Conservation (phyloP, 2,113 vertebrate genomes). For the Paraplagusia blochii region DNA sequence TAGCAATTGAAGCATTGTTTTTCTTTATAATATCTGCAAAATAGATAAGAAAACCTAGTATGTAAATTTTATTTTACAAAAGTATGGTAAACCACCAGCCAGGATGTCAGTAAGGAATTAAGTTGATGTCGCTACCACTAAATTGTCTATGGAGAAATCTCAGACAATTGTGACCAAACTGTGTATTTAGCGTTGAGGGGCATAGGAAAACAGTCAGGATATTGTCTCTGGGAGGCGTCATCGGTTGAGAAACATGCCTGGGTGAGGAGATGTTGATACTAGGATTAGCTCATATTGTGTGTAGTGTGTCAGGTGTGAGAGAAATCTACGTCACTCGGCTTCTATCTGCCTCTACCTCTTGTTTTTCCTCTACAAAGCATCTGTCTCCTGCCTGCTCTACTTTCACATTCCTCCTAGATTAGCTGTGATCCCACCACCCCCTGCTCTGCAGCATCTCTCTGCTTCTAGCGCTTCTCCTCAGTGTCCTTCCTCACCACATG, state of each 20-base stretch:
- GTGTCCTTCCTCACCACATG: slow-evolving; percentile 29
- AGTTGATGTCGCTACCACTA: too few relatives aligned
- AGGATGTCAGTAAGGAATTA: too few relatives aligned
- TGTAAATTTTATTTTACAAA: too few relatives aligned
- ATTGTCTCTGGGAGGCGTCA: slow-evolving; percentile 21
- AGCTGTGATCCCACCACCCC: slow-evolving; percentile 14
- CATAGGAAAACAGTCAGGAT: neutral
- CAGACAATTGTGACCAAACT: too few relatives aligned
- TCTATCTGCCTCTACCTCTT: slow-evolving; percentile 31
- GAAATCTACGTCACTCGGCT: slow-evolving; percentile 27
- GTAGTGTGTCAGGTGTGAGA: slow-evolving; percentile 40
- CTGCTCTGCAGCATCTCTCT: slow-evolving; percentile 33
- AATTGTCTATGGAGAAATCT: too few relatives aligned
- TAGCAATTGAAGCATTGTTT: too few relatives aligned
- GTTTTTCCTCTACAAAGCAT: slow-evolving; percentile 22
- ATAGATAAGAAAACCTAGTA: too few relatives aligned
- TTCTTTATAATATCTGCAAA: too few relatives aligned
- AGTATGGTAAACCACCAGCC: too few relatives aligned
- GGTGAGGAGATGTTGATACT: slow-evolving; percentile 56
- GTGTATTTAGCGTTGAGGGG: too few relatives aligned
- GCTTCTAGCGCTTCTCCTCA: slow-evolving; percentile 18
- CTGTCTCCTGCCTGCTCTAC: slow-evolving; percentile 37
- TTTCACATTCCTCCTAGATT: slow-evolving; percentile 36
- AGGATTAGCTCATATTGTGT: slow-evolving; percentile 63
- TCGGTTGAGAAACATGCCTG: slow-evolving; percentile 10